Percentiles rank a stretch among this genome's conserved stretches.
phyloP scores from a whole-genome alignment of 2,113 vertebrate genomes.

The Apistogramma diplotaenia region DNA sequence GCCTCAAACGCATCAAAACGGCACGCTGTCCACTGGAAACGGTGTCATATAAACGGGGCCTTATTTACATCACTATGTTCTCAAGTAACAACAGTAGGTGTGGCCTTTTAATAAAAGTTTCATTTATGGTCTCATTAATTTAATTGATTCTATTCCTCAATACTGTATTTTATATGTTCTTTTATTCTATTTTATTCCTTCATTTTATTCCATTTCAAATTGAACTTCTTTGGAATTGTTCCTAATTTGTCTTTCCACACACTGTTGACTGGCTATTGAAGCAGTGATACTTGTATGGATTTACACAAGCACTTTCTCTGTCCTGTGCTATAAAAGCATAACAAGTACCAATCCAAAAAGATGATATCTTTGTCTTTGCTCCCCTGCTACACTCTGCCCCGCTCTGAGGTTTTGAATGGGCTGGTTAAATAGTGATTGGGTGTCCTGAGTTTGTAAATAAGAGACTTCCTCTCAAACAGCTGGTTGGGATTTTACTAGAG shows the following conservation, averaged over 20 bases:
- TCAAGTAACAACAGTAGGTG: not conserved
- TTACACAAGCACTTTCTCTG: too few relatives aligned
- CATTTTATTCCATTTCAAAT: too few relatives aligned
- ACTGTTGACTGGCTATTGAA: too few relatives aligned
- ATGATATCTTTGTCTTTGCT: not conserved
- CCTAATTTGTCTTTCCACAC: too few relatives aligned
- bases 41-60: too few relatives aligned
- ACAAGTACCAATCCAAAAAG: not conserved
- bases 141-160: not conserved
- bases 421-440: conserved; percentile 70
- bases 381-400: not conserved
- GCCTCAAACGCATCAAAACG: too few relatives aligned
- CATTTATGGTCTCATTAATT: not conserved
- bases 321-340: not conserved
- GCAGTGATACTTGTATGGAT: too few relatives aligned
- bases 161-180: too few relatives aligned
- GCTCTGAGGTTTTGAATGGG: not conserved
- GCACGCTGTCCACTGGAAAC: too few relatives aligned
- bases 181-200: too few relatives aligned
- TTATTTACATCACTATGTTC: not conserved
- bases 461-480: conserved; percentile 45
- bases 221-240: too few relatives aligned
- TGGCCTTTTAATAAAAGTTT: not conserved
- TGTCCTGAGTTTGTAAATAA: conserved; percentile 56
- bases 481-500: conserved; percentile 69